Conservation (phyloP, 2,888 invertebrate species). For the Lysandra bellargus region DNA sequence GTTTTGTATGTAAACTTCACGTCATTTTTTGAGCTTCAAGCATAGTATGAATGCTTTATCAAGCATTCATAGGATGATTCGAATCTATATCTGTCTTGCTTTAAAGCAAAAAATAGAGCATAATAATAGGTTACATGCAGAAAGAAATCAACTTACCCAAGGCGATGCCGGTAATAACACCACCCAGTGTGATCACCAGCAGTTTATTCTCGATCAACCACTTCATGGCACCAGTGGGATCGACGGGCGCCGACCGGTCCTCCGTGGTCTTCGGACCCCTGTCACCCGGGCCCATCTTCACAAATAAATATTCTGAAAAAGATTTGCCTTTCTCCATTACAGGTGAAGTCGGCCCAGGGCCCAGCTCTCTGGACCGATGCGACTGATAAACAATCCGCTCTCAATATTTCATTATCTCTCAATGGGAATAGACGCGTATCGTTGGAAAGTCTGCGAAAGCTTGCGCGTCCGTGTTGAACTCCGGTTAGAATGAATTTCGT, state of each 20-base stretch:
- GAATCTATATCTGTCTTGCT: too few relatives aligned
- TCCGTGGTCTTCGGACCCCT: constrained; percentile 82
- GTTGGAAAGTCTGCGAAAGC: not conserved
- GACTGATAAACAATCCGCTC: constrained; percentile 33
- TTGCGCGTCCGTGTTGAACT: not conserved
- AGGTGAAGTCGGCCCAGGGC: constrained; percentile 51
- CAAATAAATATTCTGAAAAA: constrained; percentile 90
- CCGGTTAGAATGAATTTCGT: constrained; percentile 18
- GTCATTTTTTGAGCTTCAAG: not conserved
- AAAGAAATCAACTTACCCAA: constrained; percentile 78
- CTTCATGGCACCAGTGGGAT: constrained; percentile 83
- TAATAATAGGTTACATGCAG: not conserved
- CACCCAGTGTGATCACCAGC: constrained; percentile 88
- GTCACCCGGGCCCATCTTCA: constrained; percentile 87
- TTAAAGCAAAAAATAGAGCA: not conserved
- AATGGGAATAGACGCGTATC: not conserved
- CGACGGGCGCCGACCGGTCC: constrained; percentile 82
- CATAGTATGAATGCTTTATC: not conserved
- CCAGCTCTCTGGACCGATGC: constrained; percentile 50
- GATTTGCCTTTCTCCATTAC: constrained; percentile 83
- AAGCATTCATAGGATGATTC: too few relatives aligned
- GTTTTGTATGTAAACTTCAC: too few relatives aligned
- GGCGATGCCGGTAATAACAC: constrained; percentile 87
- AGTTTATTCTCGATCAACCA: constrained; percentile 89
- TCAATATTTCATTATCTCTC: constrained; percentile 25